These are phyloP conservation scores for Pangasius macronema DNA, from an alignment of 2,797 vertebrate genomes.

Conservation along the genomic window DNA sequence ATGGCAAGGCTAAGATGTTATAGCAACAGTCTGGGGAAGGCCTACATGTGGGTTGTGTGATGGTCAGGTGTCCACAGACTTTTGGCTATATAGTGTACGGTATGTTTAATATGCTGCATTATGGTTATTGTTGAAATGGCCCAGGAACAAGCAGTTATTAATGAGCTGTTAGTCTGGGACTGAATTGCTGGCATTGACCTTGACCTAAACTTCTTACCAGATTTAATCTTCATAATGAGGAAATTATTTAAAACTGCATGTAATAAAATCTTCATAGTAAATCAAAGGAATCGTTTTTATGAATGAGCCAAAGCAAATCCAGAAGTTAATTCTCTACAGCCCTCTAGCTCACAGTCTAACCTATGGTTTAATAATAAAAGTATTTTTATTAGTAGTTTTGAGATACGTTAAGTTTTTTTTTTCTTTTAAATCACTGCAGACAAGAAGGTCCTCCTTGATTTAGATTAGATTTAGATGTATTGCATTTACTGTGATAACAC, in stretches of 20 bases:
- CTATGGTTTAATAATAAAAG: slow-evolving; percentile 49
- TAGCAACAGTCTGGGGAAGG: not conserved
- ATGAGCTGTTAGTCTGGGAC: not conserved
- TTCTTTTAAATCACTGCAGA: slow-evolving; percentile 65
- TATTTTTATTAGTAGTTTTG: not conserved
- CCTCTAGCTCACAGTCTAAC: slow-evolving; percentile 47
- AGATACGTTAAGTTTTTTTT: not conserved
- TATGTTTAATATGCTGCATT: not conserved
- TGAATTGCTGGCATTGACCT: not conserved
- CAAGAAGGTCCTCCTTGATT: slow-evolving; percentile 65
- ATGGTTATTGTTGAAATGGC: not conserved
- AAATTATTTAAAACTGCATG: not conserved
- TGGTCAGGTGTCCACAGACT: not conserved
- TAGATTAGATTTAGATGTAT: slow-evolving; percentile 67
- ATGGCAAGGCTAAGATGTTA: not conserved
- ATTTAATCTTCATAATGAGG: not conserved
- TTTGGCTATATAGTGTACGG: not conserved
- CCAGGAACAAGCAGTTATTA: not conserved
- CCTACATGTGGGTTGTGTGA: not conserved
- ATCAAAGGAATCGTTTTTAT: not conserved
- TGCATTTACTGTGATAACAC: slow-evolving; percentile 63
- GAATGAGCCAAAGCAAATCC: not conserved
- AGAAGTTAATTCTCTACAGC: not conserved
- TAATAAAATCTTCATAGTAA: not conserved
- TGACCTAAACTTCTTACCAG: not conserved